Base-by-base conservation (phyloP, 2,113 vertebrate species). In the Callopanchax toddi region DNA sequence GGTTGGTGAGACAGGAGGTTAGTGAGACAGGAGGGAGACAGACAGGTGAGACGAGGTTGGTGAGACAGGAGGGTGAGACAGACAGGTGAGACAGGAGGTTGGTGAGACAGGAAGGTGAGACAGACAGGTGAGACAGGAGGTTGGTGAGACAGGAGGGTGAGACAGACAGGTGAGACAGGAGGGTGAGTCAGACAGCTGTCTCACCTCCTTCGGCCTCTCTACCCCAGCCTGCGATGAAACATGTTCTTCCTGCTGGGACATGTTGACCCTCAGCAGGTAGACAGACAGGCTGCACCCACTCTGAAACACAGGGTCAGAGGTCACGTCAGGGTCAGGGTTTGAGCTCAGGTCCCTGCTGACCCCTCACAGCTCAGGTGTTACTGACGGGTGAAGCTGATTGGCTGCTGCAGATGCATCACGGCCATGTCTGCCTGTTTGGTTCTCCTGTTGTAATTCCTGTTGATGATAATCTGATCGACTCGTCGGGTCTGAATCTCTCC, bases 191-290 rank as follows among this genome's bases (percentile, higher is more conserved):
- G 10, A 40, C 18, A 23, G 25, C 36, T 22, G 62, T 76, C 36
- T 62, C 10, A 62, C 60, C 60, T 87, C 89, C 50, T 18, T 91
- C 89, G 29, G 49, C 13, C 1, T 59, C 12, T 16, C 0, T 6
- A 10, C 97, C 97, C 97, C 97, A 99, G 6, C 97, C 97, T 72
- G 95, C 91, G 45, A 97, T 94, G 18, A 85, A 91, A 73, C 96
- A 97, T 11, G 68, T 88, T 11, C n/a, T 92, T 84, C 94, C 96
- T 42, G 87, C 79, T 53, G 86, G 21, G 68, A 95, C 86, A 9
- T 79, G 46, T 40, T 94, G 89, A 16, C 77, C 87, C 34, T 83
- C 59, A 66, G 91, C 85, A 11, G 95, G 94, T 23, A 98, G 89
- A 77, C 97, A 99, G 64, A 96, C 83, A 1, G 97, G 94, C 74